These are phyloP conservation scores for Nephrotoma guestfalica DNA, from an alignment of 2,888 invertebrate genomes.

Conservation along the genomic window DNA sequence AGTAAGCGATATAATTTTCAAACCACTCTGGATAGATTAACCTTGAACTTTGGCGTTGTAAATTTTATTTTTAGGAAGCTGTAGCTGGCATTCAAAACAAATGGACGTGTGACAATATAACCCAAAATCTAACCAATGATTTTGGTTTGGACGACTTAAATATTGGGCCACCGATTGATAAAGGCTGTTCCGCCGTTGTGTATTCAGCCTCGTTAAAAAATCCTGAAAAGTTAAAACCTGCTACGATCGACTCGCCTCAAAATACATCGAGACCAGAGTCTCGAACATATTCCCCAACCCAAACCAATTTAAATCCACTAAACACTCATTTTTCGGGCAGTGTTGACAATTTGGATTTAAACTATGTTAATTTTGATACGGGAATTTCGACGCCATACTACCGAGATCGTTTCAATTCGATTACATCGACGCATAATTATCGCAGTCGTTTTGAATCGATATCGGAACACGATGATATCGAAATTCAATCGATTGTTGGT, in stretches of 20 bases:
- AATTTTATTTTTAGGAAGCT: constrained; percentile 18
- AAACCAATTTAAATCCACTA: background rate
- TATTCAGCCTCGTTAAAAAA: constrained; percentile 47
- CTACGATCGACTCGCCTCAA: background rate
- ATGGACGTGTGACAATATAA: constrained; percentile 26
- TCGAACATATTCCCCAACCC: constrained; percentile 6
- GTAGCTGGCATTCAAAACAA: constrained; percentile 25
- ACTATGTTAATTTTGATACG: background rate
- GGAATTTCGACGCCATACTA: background rate
- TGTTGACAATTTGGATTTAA: constrained; percentile 24
- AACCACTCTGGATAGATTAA: background rate
- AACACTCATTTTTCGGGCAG: constrained; percentile 29
- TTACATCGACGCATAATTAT: background rate
- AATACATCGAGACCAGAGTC: background rate
- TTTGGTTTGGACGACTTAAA: constrained; percentile 43
- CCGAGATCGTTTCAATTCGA: background rate
- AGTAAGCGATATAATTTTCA: constrained; percentile 27
- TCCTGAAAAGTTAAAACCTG: constrained; percentile 3
- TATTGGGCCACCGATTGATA: constrained; percentile 53
- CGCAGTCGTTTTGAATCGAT: background rate
- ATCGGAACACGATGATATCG: background rate
- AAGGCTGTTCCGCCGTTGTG: constrained; percentile 70
- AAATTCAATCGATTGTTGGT: constrained; percentile 1
- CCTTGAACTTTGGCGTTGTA: background rate
- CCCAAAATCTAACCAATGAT: constrained; percentile 28